Percentiles rank a stretch among this genome's conserved stretches.
Conservation (phyloP, 2,797 vertebrate genomes). For the Phalloptychus januarius region DNA sequence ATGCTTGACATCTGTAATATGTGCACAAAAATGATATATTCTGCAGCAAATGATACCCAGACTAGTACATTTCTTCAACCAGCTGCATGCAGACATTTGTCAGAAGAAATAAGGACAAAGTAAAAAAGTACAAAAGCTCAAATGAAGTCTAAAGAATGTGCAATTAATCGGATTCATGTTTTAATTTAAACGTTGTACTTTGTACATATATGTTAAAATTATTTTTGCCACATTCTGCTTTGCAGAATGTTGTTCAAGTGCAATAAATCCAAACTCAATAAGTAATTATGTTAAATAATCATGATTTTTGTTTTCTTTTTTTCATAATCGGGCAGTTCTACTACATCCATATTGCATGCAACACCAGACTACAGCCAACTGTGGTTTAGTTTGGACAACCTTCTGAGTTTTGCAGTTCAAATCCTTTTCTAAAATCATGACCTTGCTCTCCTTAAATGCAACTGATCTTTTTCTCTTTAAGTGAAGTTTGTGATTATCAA, state of each 20-base stretch:
- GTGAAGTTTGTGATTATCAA: not conserved
- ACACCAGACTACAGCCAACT: not conserved
- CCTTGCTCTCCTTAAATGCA: not conserved
- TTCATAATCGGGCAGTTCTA: not conserved
- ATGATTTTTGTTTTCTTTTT: not conserved
- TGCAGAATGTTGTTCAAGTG: not conserved
- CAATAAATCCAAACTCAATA: not conserved
- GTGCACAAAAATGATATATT: not conserved
- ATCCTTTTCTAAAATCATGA: not conserved
- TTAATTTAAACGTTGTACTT: not conserved
- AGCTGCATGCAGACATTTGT: not conserved
- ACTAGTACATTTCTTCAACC: slow-evolving; percentile 1
- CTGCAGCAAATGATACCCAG: not conserved
- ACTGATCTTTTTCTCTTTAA: not conserved
- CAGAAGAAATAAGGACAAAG: not conserved
- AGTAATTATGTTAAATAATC: slow-evolving; percentile 1
- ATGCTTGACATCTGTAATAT: not conserved
- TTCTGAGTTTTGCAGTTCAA: not conserved
- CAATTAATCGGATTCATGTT: slow-evolving; percentile 3
- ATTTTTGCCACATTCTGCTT: not conserved
- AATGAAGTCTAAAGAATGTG: not conserved
- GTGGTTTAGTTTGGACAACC: slow-evolving; percentile 2
- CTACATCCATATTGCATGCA: not conserved
- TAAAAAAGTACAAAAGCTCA: not conserved
- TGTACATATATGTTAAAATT: not conserved